These are phyloP conservation scores for Mastacembelus armatus DNA, from an alignment of 2,797 vertebrate species.

Conservation along the genomic window DNA sequence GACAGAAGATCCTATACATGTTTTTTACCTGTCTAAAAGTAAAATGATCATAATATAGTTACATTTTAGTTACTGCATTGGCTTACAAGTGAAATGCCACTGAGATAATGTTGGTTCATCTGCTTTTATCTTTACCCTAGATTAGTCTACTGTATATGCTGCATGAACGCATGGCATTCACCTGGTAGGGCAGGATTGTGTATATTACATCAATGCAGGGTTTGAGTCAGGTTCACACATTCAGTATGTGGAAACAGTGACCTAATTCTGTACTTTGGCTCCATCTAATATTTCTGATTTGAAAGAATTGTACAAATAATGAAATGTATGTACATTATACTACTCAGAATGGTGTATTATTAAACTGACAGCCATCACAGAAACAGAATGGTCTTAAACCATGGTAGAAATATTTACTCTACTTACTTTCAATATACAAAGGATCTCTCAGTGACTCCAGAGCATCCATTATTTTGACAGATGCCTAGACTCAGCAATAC, in stretches of 20 bases:
- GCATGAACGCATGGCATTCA: too few species aligned
- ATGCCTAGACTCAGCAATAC: slow-evolving; percentile 48
- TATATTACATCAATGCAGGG: too few species aligned
- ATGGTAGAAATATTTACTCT: slow-evolving; percentile 33
- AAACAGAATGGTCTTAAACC: slow-evolving; percentile 13
- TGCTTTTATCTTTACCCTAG: background rate
- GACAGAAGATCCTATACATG: background rate
- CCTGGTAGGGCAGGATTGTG: too few species aligned
- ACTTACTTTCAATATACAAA: slow-evolving; percentile 40
- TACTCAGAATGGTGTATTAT: background rate
- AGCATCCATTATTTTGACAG: slow-evolving; percentile 67
- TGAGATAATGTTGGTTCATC: background rate
- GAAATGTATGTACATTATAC: background rate
- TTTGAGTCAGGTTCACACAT: too few species aligned
- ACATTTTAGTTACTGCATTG: background rate
- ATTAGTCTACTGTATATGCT: background rate
- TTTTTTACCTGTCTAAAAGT: too few species aligned
- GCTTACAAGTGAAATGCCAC: too few species aligned
- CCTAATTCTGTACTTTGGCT: background rate
- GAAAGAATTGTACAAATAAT: background rate
- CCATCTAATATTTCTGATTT: background rate
- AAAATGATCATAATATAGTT: background rate
- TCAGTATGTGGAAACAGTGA: background rate
- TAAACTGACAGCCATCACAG: slow-evolving; percentile 2
- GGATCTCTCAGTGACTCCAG: slow-evolving; percentile 37